Evolutionary conservation across 2,113 vertebrate species (phyloP).

Genomic region (Dromaius novaehollandiae): DNA sequence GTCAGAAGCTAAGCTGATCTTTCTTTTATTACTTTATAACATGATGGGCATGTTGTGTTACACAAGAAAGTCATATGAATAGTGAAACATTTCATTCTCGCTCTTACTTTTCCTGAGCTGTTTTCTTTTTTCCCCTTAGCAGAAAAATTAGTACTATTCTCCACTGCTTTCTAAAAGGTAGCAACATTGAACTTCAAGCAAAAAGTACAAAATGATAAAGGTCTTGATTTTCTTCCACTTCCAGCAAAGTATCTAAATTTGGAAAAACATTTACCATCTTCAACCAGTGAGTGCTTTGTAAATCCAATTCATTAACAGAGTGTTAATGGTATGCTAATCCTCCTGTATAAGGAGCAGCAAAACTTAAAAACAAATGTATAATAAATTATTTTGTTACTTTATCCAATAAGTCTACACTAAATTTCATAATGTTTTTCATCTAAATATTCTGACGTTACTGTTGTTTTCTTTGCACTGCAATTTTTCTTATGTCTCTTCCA

Average conservation of each 20-base stretch:
- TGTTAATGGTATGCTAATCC: not conserved
- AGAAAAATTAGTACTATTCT: not conserved
- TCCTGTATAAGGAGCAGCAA: not conserved
- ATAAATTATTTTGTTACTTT: not conserved
- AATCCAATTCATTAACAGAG: not conserved
- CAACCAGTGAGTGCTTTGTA: not conserved
- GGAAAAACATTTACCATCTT: not conserved
- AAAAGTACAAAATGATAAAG: not conserved
- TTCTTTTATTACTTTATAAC: slow-evolving; percentile 44
- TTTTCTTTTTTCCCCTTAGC: not conserved
- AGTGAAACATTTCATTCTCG: not conserved
- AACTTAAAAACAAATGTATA: not conserved
- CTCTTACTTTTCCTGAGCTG: not conserved
- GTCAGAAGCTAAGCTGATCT: slow-evolving; percentile 31
- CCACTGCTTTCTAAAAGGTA: not conserved
- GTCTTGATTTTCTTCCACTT: not conserved
- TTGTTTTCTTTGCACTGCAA: not conserved
- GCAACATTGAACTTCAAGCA: not conserved
- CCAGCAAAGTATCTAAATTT: not conserved
- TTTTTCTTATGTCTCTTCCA: not conserved
- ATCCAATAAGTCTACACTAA: not conserved
- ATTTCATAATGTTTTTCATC: not conserved
- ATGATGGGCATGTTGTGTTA: not conserved
- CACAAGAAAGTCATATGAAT: not conserved
- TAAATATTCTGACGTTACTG: not conserved